Evolutionary conservation across 2,888 invertebrate genomes (phyloP).

Genomic region (Meloe dianella): DNA sequence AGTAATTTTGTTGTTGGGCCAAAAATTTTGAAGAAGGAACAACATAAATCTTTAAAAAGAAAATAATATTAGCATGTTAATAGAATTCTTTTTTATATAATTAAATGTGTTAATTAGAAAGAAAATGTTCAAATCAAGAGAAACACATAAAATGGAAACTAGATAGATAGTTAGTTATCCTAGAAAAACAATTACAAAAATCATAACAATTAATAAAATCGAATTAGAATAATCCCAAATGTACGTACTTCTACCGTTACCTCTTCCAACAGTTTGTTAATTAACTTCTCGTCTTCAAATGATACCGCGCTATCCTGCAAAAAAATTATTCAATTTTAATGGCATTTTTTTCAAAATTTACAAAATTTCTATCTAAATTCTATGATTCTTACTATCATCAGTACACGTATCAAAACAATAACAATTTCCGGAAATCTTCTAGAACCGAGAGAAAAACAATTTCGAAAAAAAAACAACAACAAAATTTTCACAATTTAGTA

Average conservation of each 20-base stretch:
- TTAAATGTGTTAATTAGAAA: background rate
- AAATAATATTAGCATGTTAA: background rate
- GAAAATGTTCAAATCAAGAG: background rate
- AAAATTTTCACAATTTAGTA: background rate
- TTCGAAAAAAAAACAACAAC: background rate
- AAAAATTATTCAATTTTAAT: constrained; percentile 26
- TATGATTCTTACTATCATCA: background rate
- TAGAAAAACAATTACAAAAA: background rate
- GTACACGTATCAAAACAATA: background rate
- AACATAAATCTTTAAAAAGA: background rate
- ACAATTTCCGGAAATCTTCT: background rate
- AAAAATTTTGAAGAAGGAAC: background rate
- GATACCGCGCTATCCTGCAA: constrained; percentile 31
- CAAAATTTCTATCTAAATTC: background rate
- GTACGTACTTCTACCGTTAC: constrained; percentile 33
- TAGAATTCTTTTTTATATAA: background rate
- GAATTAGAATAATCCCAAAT: constrained; percentile 13
- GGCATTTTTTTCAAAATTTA: background rate
- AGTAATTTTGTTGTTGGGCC: background rate
- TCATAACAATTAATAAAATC: background rate
- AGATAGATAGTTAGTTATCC: background rate
- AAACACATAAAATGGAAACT: background rate
- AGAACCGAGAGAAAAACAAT: background rate
- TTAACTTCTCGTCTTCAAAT: constrained; percentile 33
- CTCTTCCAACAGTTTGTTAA: constrained; percentile 33